Base-by-base conservation (phyloP, 53 echinoderm and acorn worm genomes). In the Echinarachnius parma region DNA sequence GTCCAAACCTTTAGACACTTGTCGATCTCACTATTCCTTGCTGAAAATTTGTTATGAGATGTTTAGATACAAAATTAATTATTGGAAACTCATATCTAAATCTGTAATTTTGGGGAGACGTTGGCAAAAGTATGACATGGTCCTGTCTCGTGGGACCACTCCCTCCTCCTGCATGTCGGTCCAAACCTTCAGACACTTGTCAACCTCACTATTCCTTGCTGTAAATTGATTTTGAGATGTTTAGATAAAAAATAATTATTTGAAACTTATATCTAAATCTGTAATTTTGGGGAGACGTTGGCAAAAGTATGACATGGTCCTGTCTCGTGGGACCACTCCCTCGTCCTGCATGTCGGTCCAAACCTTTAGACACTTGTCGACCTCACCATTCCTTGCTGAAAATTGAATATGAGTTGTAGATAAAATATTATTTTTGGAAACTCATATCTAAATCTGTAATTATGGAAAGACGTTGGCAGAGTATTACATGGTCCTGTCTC, bases 261-360 rank as follows among this genome's bases (percentile, higher is more conserved):
- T n/a, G n/a, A n/a, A n/a, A n/a, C n/a, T n/a, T n/a, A n/a, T n/a
- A n/a, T n/a, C n/a, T n/a, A n/a, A n/a, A n/a, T n/a, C n/a, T n/a
- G n/a, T n/a, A n/a, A n/a, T n/a, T n/a, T n/a, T n/a, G n/a, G n/a
- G n/a, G n/a, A n/a, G n/a, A n/a, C n/a, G n/a, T n/a, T n/a, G n/a
- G n/a, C n/a, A n/a, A n/a, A 94, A 60, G 52, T 94, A 94, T 59
- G 86, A 48, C 64, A 94, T 64, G 14, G 94, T 94, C 8, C 94
- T 58, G 61, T 90, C 87, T 52, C 77, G 83, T 15, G 94, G 90
- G 26, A 86, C 62, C 16, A 94, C 68, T 30, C 86, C 90, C 37
- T 94, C 89, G 4, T 94, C 90, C 44, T 94, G 90, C 90, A 94
- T 90, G 28, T 48, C 60, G 18, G 86, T 80, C 86, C 86, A 94